phyloP scores from a whole-genome alignment of 2,797 vertebrate genomes.

The Aeoliscus strigatus region DNA sequence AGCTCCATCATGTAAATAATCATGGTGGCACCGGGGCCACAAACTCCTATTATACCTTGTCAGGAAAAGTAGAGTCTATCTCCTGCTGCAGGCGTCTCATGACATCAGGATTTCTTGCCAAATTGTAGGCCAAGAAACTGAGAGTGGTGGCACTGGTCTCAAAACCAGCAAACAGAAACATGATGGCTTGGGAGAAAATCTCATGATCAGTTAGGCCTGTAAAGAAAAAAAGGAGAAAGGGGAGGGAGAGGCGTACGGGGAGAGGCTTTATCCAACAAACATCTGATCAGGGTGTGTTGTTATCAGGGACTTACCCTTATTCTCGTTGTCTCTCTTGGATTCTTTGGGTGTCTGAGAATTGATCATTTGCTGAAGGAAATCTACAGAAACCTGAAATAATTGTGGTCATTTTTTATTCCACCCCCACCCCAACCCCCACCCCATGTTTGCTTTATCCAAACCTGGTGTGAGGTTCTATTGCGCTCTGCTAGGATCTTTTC shows the following conservation, averaged over 20 bases:
- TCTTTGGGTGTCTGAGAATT: conserved; percentile 56
- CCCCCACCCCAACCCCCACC: not conserved
- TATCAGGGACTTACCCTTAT: conserved; percentile 15
- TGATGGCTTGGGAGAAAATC: conserved; percentile 70
- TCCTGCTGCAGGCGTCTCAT: conserved; percentile 75
- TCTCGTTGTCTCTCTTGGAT: conserved; percentile 22
- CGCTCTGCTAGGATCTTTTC: conserved; percentile 41
- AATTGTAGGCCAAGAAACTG: conserved; percentile 64
- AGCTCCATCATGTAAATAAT: too few species aligned
- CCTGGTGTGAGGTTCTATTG: conserved; percentile 30
- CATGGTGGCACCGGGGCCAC: not conserved
- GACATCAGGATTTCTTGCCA: conserved; percentile 71
- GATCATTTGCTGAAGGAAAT: conserved; percentile 78
- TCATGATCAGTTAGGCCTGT: conserved; percentile 79
- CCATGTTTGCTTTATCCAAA: conserved; percentile 39
- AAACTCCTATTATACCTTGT: conserved; percentile 56
- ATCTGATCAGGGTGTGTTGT: conserved; percentile 1
- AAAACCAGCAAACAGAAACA: conserved; percentile 73
- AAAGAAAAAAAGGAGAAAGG: not conserved
- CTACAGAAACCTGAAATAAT: conserved; percentile 44
- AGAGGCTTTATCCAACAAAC: too few species aligned
- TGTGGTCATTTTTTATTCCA: not conserved
- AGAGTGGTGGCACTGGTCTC: conserved; percentile 73
- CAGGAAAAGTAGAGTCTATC: conserved; percentile 70
- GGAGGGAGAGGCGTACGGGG: not conserved